Evolutionary conservation across 2,888 invertebrate species (phyloP), one percentile per base, ranked within the genome.

Genomic region (Drosophila hamatofila): DNA sequence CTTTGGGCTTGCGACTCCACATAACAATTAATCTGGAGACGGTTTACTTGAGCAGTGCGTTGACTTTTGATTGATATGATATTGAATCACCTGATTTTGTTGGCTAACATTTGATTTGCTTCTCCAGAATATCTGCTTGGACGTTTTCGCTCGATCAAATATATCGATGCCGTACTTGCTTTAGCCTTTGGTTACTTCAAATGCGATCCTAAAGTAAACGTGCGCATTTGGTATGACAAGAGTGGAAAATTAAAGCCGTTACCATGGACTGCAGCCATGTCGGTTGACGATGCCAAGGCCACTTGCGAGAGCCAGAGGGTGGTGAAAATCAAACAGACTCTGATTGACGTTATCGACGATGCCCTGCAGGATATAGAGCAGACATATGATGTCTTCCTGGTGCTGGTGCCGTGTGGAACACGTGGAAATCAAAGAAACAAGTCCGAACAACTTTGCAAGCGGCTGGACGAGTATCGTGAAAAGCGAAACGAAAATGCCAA

Each of bases 1-100:
- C 72, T 0, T 65, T 77, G 27, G 89, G 91, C 1, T 48, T 90
- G 33, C 91, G 91, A 0, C 75, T 91, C 51, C 88, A 87, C 55
- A 89, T 93, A n/a, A 88, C 92, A 2, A 74, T 93, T 2, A 92
- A 92, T 72, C 75, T 92, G 48, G 92, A 93, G 76, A 66, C 60
- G 25, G 82, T 75, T 49, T 92, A 92, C 48, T 73, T 83, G 39
- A 78, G 76, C 69, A 92, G 93, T 93, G 75, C 75, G 83, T 75
- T 23, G 27, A 57, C 8, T 2, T 23, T 21, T 41, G 1, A 30
- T 11, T 30, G 30, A 27, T 8, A 27, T 27, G 27, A 2, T 3
- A n/a, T 5, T 3, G 7, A 23, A 23, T 16, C 16, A 16, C 7
- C 2, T 6, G 7, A 16, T 37, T 37, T 16, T 37, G 16, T 42